phyloP scores from a whole-genome alignment of 2,888 invertebrate genomes.

The Drosophila barbarae region DNA sequence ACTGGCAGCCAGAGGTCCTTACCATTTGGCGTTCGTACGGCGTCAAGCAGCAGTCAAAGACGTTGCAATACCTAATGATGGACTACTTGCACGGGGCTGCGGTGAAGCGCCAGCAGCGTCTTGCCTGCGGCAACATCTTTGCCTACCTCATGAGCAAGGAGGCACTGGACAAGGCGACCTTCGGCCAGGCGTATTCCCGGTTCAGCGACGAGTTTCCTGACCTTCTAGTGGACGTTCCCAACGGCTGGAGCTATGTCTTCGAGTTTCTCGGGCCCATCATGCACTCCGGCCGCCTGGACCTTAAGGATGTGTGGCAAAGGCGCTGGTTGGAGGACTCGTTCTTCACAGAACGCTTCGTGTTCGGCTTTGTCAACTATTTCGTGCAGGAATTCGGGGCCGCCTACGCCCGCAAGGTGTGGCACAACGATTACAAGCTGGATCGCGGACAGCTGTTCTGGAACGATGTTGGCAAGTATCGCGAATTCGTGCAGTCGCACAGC shows the following conservation, averaged over 20 bases:
- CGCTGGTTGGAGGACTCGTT: slow-evolving; percentile 62
- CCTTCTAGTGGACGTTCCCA: slow-evolving; percentile 74
- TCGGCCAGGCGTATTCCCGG: slow-evolving; percentile 63
- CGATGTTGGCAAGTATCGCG: slow-evolving; percentile 57
- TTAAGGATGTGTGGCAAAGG: slow-evolving; percentile 70
- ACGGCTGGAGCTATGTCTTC: slow-evolving; percentile 75
- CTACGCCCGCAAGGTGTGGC: slow-evolving; percentile 73
- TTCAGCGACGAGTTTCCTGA: slow-evolving; percentile 71
- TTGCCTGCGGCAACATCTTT: slow-evolving; percentile 71
- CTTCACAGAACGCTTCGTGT: slow-evolving; percentile 69
- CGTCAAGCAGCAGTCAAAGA: slow-evolving; percentile 57
- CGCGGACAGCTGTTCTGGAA: slow-evolving; percentile 67
- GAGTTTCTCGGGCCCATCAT: slow-evolving; percentile 76
- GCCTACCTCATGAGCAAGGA: slow-evolving; percentile 58
- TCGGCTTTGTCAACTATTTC: slow-evolving; percentile 71
- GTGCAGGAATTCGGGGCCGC: slow-evolving; percentile 76
- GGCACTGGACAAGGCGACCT: slow-evolving; percentile 54
- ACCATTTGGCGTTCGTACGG: slow-evolving; percentile 61
- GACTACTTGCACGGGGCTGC: slow-evolving; percentile 67
- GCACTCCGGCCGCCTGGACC: slow-evolving; percentile 64
- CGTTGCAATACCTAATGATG: slow-evolving; percentile 66
- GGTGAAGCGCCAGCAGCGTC: slow-evolving; percentile 62
- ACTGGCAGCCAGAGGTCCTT: slow-evolving; percentile 63
- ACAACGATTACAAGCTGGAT: slow-evolving; percentile 70
- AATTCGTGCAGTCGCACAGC: slow-evolving; percentile 64